phyloP scores from a whole-genome alignment of 2,888 invertebrate genomes.

The Aelia acuminata region DNA sequence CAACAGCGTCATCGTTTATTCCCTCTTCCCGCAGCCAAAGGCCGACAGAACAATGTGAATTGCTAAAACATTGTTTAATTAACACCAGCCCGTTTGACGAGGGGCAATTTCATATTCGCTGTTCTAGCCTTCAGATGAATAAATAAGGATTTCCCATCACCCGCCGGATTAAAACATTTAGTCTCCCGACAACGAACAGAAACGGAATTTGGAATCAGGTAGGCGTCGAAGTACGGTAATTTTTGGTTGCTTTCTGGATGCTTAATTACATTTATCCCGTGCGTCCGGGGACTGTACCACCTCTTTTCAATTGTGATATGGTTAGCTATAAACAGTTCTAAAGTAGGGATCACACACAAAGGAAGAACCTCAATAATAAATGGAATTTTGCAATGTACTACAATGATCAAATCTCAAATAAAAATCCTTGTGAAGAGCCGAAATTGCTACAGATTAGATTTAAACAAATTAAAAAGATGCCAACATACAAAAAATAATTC shows the following conservation, averaged over 20 bases:
- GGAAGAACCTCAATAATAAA: not conserved
- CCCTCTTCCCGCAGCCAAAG: not conserved
- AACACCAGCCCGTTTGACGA: constrained; percentile 8
- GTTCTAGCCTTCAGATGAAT: constrained; percentile 14
- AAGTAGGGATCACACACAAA: not conserved
- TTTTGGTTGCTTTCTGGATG: not conserved
- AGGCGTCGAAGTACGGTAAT: not conserved
- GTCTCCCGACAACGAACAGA: not conserved
- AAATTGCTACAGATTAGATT: too few relatives aligned
- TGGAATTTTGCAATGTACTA: too few relatives aligned
- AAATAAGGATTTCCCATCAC: not conserved
- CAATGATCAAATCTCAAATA: too few relatives aligned
- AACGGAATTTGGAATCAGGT: not conserved
- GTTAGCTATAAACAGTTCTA: not conserved
- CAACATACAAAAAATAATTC: too few relatives aligned
- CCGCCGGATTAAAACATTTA: not conserved
- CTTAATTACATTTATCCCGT: not conserved
- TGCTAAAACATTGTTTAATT: constrained; percentile 37
- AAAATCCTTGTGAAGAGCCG: too few relatives aligned
- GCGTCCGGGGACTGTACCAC: too few relatives aligned
- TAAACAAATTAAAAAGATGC: too few relatives aligned
- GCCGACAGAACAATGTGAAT: constrained; percentile 16
- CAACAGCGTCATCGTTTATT: not conserved
- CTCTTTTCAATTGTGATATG: too few relatives aligned
- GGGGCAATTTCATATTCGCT: constrained; percentile 40